phyloP scores from a whole-genome alignment of 2,113 vertebrate species.

The Chelonoidis abingdonii region DNA sequence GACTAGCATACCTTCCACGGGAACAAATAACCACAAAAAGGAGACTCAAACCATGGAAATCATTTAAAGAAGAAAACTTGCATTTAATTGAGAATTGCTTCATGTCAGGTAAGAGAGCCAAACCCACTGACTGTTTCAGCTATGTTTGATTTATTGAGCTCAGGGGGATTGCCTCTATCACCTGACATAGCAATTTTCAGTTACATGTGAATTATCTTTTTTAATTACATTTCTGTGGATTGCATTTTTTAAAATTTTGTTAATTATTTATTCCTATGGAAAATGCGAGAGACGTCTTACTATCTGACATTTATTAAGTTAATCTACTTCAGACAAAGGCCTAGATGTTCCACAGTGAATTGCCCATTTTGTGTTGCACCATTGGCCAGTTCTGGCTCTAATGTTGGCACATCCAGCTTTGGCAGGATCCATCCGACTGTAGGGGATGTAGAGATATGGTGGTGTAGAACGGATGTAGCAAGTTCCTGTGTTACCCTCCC shows the following conservation, averaged over 20 bases:
- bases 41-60: conserved; percentile 63
- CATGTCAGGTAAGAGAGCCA: conserved; percentile 63
- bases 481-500: not conserved
- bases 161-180: conserved; percentile 58
- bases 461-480: not conserved
- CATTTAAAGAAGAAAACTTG: conserved; percentile 66
- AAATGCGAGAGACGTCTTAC: conserved; percentile 15
- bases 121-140: conserved; percentile 56
- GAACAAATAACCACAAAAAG: conserved; percentile 73
- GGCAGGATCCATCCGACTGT: fast-evolving
- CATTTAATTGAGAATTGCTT: conserved; percentile 65
- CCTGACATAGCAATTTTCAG: conserved; percentile 65
- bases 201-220: conserved; percentile 70
- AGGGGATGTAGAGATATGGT: not conserved
- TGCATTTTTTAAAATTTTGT: conserved; percentile 29
- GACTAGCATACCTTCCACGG: conserved; percentile 65
- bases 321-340: not conserved
- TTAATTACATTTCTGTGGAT: conserved; percentile 65
- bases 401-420: not conserved
- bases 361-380: not conserved
- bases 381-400: fast-evolving
- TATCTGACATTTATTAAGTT: conserved; percentile 2
- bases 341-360: not conserved
- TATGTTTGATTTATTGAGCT: conserved; percentile 66
- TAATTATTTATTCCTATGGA: conserved; percentile 55